Conservation (phyloP, 2,888 invertebrate genomes). For the Ophioninae sp. region DNA sequence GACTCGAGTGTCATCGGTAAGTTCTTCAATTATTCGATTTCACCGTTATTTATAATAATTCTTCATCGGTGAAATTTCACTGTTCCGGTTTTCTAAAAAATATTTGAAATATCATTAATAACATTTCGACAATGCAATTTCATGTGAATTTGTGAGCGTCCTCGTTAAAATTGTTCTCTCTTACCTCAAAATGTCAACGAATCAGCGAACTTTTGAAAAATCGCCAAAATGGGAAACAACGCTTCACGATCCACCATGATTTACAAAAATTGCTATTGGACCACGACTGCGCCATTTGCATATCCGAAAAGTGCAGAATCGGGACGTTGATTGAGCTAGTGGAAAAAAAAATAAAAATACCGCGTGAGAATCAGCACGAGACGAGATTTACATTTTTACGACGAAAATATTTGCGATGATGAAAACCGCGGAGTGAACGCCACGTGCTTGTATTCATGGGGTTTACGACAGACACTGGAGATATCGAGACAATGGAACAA, state of each 20-base stretch:
- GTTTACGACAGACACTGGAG: constrained; percentile 56
- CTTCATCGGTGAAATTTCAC: not conserved
- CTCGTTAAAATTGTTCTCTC: not conserved
- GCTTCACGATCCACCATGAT: not conserved
- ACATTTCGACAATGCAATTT: not conserved
- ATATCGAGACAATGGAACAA: constrained; percentile 61
- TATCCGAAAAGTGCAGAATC: not conserved
- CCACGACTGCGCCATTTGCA: not conserved
- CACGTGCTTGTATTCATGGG: constrained; percentile 18
- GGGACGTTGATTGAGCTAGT: not conserved
- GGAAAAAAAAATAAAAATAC: constrained; percentile 30
- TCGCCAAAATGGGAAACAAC: not conserved
- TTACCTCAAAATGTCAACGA: not conserved
- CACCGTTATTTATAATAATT: not conserved
- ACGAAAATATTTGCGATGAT: constrained; percentile 17
- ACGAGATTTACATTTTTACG: constrained; percentile 39
- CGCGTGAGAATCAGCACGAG: constrained; percentile 49
- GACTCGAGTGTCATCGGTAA: constrained; percentile 53
- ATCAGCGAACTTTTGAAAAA: not conserved
- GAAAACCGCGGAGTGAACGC: constrained; percentile 29
- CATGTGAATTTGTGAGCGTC: not conserved
- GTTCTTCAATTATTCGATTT: not conserved
- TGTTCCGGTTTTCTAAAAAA: not conserved
- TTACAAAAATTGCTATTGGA: not conserved
- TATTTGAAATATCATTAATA: not conserved